Base-by-base conservation (phyloP, 2,113 vertebrate species). In the Petroica traversi region DNA sequence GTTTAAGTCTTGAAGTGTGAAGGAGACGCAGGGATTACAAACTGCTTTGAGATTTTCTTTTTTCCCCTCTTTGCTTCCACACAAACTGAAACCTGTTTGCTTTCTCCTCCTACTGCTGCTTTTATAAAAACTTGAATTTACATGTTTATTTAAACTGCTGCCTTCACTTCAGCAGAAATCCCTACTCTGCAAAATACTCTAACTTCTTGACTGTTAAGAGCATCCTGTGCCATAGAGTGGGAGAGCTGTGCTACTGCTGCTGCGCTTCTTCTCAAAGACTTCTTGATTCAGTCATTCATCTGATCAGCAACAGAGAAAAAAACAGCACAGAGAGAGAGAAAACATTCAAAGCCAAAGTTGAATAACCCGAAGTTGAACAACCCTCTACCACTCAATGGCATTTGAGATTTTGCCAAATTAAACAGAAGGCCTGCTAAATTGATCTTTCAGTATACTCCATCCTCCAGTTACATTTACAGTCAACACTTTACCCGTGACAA, bases 221-320 rank as follows among this genome's bases (percentile, higher is more conserved):
- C 34, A 72, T 63, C 59, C 24, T 0, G 1, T 36, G 51, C 13
- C 1, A 0, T 92, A 59, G 1, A 28, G 13, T 3, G 14, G 9
- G 19, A 85, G 22, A 94, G 23, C 38, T 68, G 19, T 41, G 41
- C 31, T 83, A 29, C 5, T 57, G 64, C 61, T 81, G 36, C 25
- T 62, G 34, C 0, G 2, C 34, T 84, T 49, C 48, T 58, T 74
- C 52, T 52, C 22, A 16, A 69, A 62, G 51, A 58, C 17, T 8
- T 59, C 61, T 14, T 1, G 9, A 61, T 81, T 36, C 3, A 0
- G 19, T 55, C 28, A 69, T 66, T 66, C 55, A 78, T 40, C 63
- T 59, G 36, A 79, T 29, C 34, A 85, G 25, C n/a, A 82, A 25
- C 28, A 58, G 54, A 45, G 8, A 4, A 19, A 9, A 49, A 79